phyloP scores from a whole-genome alignment of 2,888 invertebrate species.

The Lepeophtheirus nordmannii region DNA sequence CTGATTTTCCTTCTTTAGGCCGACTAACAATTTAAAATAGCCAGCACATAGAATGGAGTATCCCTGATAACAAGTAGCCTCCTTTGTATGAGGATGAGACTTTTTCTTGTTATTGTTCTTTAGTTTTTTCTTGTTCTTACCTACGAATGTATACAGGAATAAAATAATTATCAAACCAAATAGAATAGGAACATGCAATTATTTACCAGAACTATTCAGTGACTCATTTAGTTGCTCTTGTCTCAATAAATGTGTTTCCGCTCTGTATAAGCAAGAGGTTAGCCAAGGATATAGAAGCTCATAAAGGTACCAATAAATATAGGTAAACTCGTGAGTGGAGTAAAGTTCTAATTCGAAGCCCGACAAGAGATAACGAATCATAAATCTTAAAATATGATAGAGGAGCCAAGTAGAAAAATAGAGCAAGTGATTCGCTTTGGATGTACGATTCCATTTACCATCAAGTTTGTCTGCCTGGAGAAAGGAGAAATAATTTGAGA shows the following conservation, averaged over 20 bases:
- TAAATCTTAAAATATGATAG: constrained; percentile 76
- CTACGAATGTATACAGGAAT: neutral
- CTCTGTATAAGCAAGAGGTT: constrained; percentile 71
- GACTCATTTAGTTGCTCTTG: constrained; percentile 47
- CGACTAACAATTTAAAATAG: constrained; percentile 85
- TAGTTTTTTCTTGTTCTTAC: constrained; percentile 41
- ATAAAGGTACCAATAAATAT: constrained; percentile 57
- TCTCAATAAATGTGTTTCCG: constrained; percentile 64
- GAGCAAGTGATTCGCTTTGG: constrained; percentile 52
- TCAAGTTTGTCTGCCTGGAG: constrained; percentile 74
- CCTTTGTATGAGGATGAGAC: constrained; percentile 56
- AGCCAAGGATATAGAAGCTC: constrained; percentile 89
- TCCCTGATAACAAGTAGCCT: constrained; percentile 75
- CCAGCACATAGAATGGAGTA: constrained; percentile 87
- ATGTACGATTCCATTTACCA: constrained; percentile 54
- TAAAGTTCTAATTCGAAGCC: constrained; percentile 91
- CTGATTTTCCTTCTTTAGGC: constrained; percentile 71
- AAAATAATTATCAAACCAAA: neutral
- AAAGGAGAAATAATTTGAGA: constrained; percentile 22
- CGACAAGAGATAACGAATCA: constrained; percentile 81
- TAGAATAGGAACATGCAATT: constrained; percentile 27
- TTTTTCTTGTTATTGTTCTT: constrained; percentile 40
- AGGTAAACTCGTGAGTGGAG: constrained; percentile 60
- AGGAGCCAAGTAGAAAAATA: constrained; percentile 89
- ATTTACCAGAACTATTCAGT: constrained; percentile 28